Conservation (phyloP, 2,797 vertebrate species). For the Eleutherodactylus coqui region DNA sequence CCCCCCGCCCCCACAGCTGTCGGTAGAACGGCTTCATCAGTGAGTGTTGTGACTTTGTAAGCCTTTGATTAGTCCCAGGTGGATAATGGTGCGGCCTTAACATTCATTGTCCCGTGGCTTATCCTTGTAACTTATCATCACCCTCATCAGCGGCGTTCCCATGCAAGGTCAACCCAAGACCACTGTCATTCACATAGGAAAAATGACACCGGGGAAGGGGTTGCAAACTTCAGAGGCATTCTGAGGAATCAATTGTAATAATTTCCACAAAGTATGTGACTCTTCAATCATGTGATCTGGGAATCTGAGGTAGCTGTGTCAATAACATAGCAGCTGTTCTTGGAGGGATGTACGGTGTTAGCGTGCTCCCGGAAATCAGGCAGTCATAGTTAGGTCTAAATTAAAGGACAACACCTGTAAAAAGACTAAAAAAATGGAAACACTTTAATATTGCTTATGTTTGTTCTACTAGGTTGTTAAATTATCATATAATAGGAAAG, state of each 20-base stretch:
- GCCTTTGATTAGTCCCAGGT: slow-evolving; percentile 45
- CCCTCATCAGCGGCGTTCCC: background rate
- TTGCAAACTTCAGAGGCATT: slow-evolving; percentile 40
- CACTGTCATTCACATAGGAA: slow-evolving; percentile 18
- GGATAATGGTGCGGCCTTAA: background rate
- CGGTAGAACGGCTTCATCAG: background rate
- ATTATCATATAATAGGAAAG: too few species aligned
- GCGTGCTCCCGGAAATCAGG: background rate
- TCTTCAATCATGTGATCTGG: slow-evolving; percentile 12
- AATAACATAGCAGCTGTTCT: slow-evolving; percentile 24
- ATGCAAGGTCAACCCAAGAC: slow-evolving; percentile 20
- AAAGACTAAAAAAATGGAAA: background rate
- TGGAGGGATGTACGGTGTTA: background rate
- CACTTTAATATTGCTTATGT: too few species aligned
- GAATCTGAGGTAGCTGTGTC: slow-evolving; percentile 15
- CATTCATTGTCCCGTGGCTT: background rate
- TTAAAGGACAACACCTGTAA: background rate
- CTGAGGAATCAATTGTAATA: slow-evolving; percentile 41
- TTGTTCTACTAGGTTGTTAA: too few species aligned
- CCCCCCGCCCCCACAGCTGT: slow-evolving; percentile 32
- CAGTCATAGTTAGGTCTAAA: background rate
- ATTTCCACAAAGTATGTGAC: slow-evolving; percentile 37
- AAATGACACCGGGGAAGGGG: slow-evolving; percentile 18
- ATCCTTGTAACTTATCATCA: slow-evolving; percentile 13
- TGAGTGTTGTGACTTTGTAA: slow-evolving; percentile 47